A percentile compares a stretch with the other conserved stretches of the same genome.
phyloP scores from a whole-genome alignment of 2,797 vertebrate species.

The Hoplostethus mediterraneus region DNA sequence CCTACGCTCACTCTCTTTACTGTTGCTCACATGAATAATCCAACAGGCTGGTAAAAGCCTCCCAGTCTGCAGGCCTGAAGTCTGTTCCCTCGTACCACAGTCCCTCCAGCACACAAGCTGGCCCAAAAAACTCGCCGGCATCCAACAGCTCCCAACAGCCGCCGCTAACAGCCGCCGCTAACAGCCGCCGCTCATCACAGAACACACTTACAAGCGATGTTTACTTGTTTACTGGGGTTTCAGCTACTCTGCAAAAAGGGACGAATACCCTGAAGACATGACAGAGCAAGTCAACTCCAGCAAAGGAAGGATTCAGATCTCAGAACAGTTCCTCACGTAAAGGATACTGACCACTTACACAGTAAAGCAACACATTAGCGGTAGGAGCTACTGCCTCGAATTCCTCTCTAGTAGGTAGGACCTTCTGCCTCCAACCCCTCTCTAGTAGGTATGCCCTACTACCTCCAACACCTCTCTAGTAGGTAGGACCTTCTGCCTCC shows the following conservation, averaged over 20 bases:
- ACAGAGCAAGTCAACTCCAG: not conserved
- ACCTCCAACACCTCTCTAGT: too few relatives aligned
- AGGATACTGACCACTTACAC: too few relatives aligned
- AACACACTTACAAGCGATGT: not conserved
- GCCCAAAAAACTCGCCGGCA: conserved; percentile 9
- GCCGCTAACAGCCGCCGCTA: not conserved
- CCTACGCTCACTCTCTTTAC: conserved; percentile 1
- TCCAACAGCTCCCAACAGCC: conserved; percentile 34
- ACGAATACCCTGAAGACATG: not conserved
- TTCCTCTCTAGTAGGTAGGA: too few relatives aligned
- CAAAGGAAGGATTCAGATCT: conserved; percentile 5
- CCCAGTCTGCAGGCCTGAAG: conserved; percentile 50
- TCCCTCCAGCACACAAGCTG: conserved; percentile 46
- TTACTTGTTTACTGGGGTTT: conserved; percentile 33
- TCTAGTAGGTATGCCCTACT: too few relatives aligned
- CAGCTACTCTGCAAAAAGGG: conserved; percentile 14
- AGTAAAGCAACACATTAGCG: too few relatives aligned
- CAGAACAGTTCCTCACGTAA: too few relatives aligned
- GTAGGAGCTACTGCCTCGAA: too few relatives aligned
- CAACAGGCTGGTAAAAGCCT: conserved; percentile 62
- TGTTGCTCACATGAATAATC: conserved; percentile 69
- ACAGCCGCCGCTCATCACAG: not conserved
- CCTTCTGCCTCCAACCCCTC: too few relatives aligned
- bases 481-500: too few relatives aligned
- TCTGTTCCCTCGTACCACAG: conserved; percentile 5